phyloP scores from a whole-genome alignment of 2,797 vertebrate genomes.

The Mustela erminea region DNA sequence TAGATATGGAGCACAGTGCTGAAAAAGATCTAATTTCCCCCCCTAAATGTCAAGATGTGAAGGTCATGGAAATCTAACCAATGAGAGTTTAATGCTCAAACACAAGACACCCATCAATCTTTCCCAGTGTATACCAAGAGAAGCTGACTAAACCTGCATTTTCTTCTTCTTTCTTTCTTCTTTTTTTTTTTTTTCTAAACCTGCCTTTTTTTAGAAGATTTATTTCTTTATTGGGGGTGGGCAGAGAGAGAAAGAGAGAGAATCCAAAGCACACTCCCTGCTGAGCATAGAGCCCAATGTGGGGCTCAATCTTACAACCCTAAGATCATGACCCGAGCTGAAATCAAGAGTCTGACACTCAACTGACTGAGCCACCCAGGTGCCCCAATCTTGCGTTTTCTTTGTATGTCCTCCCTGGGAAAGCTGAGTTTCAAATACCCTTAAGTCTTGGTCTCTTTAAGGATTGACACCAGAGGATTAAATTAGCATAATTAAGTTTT shows the following conservation, averaged over 20 bases:
- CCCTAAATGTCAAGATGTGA: conserved; percentile 9
- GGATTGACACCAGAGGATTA: background rate
- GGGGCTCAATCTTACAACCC: background rate
- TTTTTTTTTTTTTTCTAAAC: background rate
- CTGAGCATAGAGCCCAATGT: background rate
- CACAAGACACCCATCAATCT: background rate
- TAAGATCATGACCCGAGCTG: background rate
- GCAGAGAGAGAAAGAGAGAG: background rate
- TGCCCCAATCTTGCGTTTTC: background rate
- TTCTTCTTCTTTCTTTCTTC: too few species aligned
- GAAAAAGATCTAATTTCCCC: background rate
- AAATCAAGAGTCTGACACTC: background rate
- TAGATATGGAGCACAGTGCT: background rate
- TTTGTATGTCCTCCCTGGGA: background rate
- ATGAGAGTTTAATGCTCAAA: conserved; percentile 37
- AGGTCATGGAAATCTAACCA: background rate
- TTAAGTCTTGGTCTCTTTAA: conserved; percentile 9
- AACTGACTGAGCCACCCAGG: background rate
- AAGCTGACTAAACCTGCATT: background rate
- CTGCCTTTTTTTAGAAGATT: background rate
- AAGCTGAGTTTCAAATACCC: background rate
- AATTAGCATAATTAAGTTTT: conserved; percentile 40
- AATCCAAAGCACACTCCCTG: background rate
- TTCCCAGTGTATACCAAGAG: background rate
- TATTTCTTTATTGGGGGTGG: background rate